Conservation (phyloP, 2,113 vertebrate genomes). For the Sterrhoptilus dennistouni region DNA sequence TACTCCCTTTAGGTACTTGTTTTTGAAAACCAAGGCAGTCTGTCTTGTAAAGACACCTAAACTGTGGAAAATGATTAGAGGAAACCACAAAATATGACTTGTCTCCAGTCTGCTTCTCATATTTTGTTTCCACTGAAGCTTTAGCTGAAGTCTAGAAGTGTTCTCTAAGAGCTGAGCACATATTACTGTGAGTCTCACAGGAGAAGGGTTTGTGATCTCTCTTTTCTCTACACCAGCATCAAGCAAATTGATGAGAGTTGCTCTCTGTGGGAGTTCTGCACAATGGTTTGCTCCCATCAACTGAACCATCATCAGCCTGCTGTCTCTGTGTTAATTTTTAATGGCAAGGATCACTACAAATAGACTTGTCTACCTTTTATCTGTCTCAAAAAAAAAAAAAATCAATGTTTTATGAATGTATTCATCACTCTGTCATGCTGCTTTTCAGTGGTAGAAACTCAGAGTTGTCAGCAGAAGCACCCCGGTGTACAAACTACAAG, state of each 20-base stretch:
- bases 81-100: not conserved
- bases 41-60: not conserved
- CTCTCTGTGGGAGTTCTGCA: not conserved
- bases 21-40: not conserved
- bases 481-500: not conserved
- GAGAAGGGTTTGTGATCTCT: not conserved
- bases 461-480: slow-evolving; percentile 27
- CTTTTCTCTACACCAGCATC: not conserved
- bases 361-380: slow-evolving; percentile 30
- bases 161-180: not conserved
- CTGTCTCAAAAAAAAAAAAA: not conserved
- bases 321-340: slow-evolving; percentile 21
- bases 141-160: not conserved
- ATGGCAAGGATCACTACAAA: slow-evolving; percentile 1
- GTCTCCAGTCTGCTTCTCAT: not conserved
- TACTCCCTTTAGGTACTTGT: accelerated
- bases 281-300: not conserved
- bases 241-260: not conserved
- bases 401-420: slow-evolving; percentile 14
- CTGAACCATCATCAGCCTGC: not conserved
- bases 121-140: not conserved
- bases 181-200: not conserved
- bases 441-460: not conserved
- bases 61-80: not conserved
- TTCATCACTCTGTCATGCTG: not conserved